These are phyloP conservation scores for Notamacropus eugenii DNA, from an alignment of 2,797 vertebrate species.

Conservation along the genomic window DNA sequence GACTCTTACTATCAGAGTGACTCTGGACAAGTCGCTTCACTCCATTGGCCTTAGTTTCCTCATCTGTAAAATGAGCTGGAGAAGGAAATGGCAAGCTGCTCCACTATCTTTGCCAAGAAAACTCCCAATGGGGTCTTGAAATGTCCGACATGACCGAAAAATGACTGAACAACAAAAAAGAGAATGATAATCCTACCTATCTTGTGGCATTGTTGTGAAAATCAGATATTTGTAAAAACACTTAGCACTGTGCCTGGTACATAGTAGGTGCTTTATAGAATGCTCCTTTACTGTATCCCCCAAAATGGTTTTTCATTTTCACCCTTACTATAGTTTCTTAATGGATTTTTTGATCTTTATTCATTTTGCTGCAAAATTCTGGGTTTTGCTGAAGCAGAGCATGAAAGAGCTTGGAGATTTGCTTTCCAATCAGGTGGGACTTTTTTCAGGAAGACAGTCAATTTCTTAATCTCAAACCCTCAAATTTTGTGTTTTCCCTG, in stretches of 20 bases:
- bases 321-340: background rate
- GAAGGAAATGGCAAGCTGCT: background rate
- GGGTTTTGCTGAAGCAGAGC: background rate
- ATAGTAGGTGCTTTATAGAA: background rate
- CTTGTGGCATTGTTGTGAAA: background rate
- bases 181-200: background rate
- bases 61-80: background rate
- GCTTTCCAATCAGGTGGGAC: background rate
- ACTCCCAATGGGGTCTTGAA: background rate
- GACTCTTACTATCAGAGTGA: background rate
- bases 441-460: background rate
- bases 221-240: background rate
- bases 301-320: background rate
- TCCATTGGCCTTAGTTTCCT: background rate
- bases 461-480: background rate
- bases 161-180: background rate
- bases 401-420: background rate
- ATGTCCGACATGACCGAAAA: background rate
- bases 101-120: background rate
- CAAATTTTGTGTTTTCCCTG: background rate
- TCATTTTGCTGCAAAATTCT: background rate
- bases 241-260: background rate
- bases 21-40: background rate
- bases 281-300: fast-evolving
- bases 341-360: background rate